These are phyloP conservation scores for Epizoanthus stellaris DNA, from an alignment of 92 coral and sea anemone genomes.

Conservation along the genomic window DNA sequence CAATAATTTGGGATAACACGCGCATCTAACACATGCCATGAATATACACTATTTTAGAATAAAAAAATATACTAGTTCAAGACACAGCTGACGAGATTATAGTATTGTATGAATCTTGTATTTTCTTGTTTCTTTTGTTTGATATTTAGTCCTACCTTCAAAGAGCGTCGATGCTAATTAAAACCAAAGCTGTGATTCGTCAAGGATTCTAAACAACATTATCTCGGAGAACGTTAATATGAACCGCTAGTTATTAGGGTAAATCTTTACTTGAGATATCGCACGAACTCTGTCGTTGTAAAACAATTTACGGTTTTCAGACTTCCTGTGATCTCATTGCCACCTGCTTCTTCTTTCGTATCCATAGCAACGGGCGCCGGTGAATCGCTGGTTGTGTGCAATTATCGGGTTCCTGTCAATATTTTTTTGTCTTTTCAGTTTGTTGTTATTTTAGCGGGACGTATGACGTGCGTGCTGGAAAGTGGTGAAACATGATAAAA, in stretches of 20 bases:
- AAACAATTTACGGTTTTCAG: conserved; percentile 32
- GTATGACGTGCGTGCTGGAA: conserved; percentile 34
- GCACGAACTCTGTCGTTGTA: conserved; percentile 1
- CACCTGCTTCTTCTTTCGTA: conserved; percentile 29
- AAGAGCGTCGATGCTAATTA: conserved; percentile 2
- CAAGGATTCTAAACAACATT: background rate
- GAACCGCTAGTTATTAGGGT: conserved; percentile 15
- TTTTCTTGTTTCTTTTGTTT: background rate
- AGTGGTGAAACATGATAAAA: conserved; percentile 36
- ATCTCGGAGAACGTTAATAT: background rate
- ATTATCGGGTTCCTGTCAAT: background rate
- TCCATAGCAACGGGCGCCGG: conserved; percentile 1
- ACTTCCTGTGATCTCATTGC: conserved; percentile 31
- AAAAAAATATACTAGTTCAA: no score
- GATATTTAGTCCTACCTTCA: background rate
- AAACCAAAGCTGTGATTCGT: background rate
- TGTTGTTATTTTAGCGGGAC: conserved; percentile 18
- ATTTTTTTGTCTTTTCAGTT: background rate
- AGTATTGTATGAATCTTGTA: no score
- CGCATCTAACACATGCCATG: no score
- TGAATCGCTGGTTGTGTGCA: background rate
- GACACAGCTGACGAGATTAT: no score
- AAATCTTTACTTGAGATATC: conserved; percentile 33
- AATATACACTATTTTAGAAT: no score
- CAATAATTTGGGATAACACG: no score